phyloP scores from a whole-genome alignment of 1,140 invertebrate genomes.

The Pseudomyrmex dendroicus region DNA sequence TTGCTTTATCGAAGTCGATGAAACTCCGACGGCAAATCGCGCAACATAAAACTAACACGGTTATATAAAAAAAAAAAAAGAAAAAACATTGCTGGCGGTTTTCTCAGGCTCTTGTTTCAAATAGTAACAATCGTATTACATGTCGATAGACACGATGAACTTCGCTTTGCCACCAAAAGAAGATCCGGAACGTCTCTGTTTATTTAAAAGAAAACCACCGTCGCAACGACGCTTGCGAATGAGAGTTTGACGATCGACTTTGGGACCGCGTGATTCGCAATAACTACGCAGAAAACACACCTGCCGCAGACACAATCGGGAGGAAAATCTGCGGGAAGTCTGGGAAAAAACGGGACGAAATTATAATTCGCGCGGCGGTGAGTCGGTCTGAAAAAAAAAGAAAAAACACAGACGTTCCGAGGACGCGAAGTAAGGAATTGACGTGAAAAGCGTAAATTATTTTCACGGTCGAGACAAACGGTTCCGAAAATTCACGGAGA shows the following conservation, averaged over 20 bases:
- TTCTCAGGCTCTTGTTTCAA: too few relatives aligned
- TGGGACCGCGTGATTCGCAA: background rate
- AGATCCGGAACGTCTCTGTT: too few relatives aligned
- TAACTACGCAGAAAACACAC: background rate
- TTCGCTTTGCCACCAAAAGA: too few relatives aligned
- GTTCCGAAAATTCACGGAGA: slow-evolving; percentile 21
- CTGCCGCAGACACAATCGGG: slow-evolving; percentile 20
- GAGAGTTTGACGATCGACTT: slow-evolving; percentile 23
- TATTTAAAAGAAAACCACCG: too few relatives aligned
- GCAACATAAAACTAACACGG: slow-evolving; percentile 22
- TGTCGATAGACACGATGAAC: too few relatives aligned
- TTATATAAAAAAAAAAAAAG: too few relatives aligned
- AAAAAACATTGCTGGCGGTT: too few relatives aligned
- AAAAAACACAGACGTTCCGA: slow-evolving; percentile 20
- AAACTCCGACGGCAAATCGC: background rate
- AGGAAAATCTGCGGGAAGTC: slow-evolving; percentile 43
- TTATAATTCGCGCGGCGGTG: slow-evolving; percentile 28
- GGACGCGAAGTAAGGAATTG: slow-evolving; percentile 13
- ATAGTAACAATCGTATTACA: too few relatives aligned
- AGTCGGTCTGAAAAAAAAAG: slow-evolving; percentile 18
- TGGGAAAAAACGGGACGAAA: slow-evolving; percentile 26
- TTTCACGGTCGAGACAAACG: slow-evolving; percentile 37
- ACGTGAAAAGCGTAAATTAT: slow-evolving; percentile 48
- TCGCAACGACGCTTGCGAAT: too few relatives aligned
- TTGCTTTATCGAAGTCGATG: background rate